Base-by-base conservation (phyloP, 2,113 vertebrate species). In the Buteo buteo region DNA sequence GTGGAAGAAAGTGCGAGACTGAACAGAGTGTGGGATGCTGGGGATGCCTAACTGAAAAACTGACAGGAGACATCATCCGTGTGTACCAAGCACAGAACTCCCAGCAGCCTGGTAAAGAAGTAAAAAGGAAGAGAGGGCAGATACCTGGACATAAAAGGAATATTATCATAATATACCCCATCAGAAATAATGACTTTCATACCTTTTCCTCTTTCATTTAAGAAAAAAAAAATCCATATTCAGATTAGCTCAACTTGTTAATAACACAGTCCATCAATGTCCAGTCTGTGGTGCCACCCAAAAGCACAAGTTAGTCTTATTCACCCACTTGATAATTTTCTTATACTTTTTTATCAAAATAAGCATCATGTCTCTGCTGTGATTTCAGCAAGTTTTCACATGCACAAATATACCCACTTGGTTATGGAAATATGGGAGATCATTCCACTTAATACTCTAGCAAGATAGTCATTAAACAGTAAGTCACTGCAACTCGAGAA, bases 381-480 rank as follows among this genome's bases (percentile, higher is more conserved):
- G 61, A 50, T 62, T 62, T 67, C 57, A 36, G 57, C 52, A 72
- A 9, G 18, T 77, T 59, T 61, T 28, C 44, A 67, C 32, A n/a
- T 22, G 26, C 40, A 66, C 57, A 50, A 55, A 45, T 5, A 36
- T 4, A 47, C 13, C 80, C 40, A 21, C 61, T 95, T 90, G 72
- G 80, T 96, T 91, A 95, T 71, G 70, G 90, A 97, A 92, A 88
- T 82, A 16, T 1, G 21, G 52, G 34, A 31, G 14, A 87, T 85
- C 59, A 84, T 82, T 44, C 49, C 57, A 62, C 22, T 55, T 88
- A 62, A 77, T 16, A 21, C 9, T 79, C 79, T 44, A 73, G 88
- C 32, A 80, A 90, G 84, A 76, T 25, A 90, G 89, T 86, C 83
- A 81, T 55, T 85, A 66, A 90, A 76, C 72, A 96, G 16, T 77